Conservation (phyloP, 1,140 invertebrate genomes). For the Dreissena polymorpha region DNA sequence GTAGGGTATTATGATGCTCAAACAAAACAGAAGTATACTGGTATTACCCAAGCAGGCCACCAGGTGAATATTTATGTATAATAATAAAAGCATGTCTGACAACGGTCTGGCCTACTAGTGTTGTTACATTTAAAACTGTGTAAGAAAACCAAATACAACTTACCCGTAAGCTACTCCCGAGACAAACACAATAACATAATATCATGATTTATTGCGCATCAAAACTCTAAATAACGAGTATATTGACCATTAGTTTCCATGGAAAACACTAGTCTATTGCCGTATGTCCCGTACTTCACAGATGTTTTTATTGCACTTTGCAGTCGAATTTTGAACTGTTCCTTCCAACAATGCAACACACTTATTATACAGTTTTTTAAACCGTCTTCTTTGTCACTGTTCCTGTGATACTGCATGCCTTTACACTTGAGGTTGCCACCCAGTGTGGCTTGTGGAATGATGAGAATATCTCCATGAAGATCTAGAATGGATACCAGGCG, state of each 20-base stretch:
- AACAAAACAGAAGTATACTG: too few relatives aligned
- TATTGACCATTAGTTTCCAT: constrained; percentile 81
- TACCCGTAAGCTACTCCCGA: too few relatives aligned
- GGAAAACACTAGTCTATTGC: constrained; percentile 79
- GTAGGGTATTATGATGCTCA: too few relatives aligned
- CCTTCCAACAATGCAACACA: constrained; percentile 73
- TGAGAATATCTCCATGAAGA: constrained; percentile 78
- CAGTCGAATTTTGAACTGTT: constrained; percentile 57
- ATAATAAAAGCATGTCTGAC: too few relatives aligned
- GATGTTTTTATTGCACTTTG: constrained; percentile 58
- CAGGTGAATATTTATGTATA: too few relatives aligned
- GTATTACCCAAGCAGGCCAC: too few relatives aligned
- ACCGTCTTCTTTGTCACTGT: constrained; percentile 78
- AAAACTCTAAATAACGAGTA: constrained; percentile 79
- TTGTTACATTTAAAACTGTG: too few relatives aligned
- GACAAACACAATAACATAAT: too few relatives aligned
- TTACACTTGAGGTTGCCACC: constrained; percentile 81
- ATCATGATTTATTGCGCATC: neutral
- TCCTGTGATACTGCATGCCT: constrained; percentile 80
- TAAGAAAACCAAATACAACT: too few relatives aligned
- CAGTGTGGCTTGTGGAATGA: constrained; percentile 80
- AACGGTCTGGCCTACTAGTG: too few relatives aligned
- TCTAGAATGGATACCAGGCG: constrained; percentile 76
- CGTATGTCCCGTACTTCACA: constrained; percentile 79
- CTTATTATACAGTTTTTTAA: constrained; percentile 73